Evolutionary conservation across 2,113 vertebrate species (phyloP), one percentile per base, ranked within the genome.

Genomic region (Scomber colias): DNA sequence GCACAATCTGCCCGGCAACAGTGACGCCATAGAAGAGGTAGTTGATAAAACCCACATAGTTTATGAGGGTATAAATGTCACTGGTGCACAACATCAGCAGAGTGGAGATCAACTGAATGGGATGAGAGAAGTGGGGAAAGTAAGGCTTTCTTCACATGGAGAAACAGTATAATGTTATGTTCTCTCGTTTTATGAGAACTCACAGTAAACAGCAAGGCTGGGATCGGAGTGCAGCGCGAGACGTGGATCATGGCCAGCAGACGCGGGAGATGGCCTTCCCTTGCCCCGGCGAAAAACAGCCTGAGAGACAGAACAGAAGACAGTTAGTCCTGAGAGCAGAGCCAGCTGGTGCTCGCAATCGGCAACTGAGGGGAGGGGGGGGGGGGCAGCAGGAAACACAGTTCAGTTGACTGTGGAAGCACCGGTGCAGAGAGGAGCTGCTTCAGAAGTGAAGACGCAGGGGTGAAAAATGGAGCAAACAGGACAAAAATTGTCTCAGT

Each of bases 31-130:
- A 98, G 92, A 98, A 98, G 88, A 98, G 95, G 94, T 98, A 98
- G 95, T 98, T 98, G 94, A 98, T 97, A 92, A 98, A 98, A 59
- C 97, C 97, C 70, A 98, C 97, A 0, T 98, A 98, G 94, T 97
- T 98, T 92, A 98, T 98, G 81, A 98, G 96, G 0, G 97, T 98
- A 95, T 98, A 98, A 89, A 98, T 98, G 92, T 98, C 97, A 4
- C 97, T 96, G 83, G 97, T 98, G 91, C 97, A 97, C 91, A 98
- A 93, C 97, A 98, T 98, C 24, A 98, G 94, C 85, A 98, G 91
- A 1, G 97, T 98, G 45, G 97, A 97, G 44, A 97, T 68, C 61
- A 97, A 97, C 97, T 98, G 68, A 40, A 40, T 40, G 35, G 1
- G 89, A 4, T 16, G 50, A 70, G 24, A 55, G 45, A 66, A 27